A percentile compares a stretch with the other conserved stretches of the same genome.
Conservation (phyloP, 2,113 vertebrate species). For the Hippocampus comes region DNA sequence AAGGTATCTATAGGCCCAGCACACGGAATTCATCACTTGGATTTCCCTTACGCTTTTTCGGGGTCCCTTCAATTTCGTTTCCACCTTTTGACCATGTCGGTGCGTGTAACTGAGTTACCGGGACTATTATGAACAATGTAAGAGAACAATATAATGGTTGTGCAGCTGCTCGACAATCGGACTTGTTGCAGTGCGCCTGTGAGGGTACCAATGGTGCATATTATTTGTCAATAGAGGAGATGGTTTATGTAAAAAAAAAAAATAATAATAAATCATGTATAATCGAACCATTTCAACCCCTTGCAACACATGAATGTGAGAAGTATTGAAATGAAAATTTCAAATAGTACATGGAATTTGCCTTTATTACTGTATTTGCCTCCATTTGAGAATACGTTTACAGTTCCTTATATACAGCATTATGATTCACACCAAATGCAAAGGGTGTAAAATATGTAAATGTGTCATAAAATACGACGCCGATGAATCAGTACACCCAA, state of each 20-base stretch:
- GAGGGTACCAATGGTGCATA: background rate
- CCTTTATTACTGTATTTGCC: background rate
- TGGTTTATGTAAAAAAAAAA: background rate
- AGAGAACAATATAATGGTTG: background rate
- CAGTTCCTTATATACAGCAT: background rate
- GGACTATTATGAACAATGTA: background rate
- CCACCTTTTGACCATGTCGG: slow-evolving; percentile 36
- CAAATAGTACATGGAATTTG: background rate
- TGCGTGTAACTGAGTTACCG: background rate
- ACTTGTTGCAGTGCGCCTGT: background rate
- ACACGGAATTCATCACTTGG: slow-evolving; percentile 94
- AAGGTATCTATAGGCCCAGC: slow-evolving; percentile 87
- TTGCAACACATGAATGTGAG: no score
- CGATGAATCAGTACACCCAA: no score
- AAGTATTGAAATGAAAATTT: no score
- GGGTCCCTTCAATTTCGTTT: slow-evolving; percentile 76
- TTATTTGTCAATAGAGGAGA: background rate
- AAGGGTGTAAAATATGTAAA: no score
- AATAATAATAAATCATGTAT: no score
- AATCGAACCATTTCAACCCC: no score
- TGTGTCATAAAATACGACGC: no score
- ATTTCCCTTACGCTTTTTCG: slow-evolving; percentile 82
- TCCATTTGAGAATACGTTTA: background rate
- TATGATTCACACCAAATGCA: background rate
- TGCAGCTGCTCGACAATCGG: background rate